phyloP scores from a whole-genome alignment of 1,140 invertebrate species.

The Phymastichus coffea region DNA sequence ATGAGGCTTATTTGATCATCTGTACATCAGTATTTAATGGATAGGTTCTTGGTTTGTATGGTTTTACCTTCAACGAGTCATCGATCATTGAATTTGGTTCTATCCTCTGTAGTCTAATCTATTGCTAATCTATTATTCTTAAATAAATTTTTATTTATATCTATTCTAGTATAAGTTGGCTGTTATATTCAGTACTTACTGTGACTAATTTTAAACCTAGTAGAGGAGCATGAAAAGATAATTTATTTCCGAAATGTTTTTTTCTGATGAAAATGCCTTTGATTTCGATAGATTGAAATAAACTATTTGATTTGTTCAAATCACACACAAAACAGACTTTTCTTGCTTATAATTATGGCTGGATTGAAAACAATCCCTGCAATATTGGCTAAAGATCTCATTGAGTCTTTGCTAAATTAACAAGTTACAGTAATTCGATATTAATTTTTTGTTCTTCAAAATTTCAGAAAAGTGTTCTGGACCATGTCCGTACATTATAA shows the following conservation, averaged over 20 bases:
- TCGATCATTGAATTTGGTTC: too few relatives aligned
- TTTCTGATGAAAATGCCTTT: constrained; percentile 20
- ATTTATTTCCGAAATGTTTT: not conserved
- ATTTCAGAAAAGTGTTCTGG: constrained; percentile 33
- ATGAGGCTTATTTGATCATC: too few relatives aligned
- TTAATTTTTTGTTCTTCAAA: constrained; percentile 21
- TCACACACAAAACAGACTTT: not conserved
- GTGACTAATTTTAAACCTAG: not conserved
- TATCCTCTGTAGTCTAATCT: too few relatives aligned
- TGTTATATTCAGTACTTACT: too few relatives aligned
- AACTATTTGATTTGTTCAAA: not conserved
- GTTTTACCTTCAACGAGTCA: too few relatives aligned
- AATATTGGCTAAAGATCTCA: not conserved
- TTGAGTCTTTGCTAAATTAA: not conserved
- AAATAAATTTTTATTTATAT: too few relatives aligned
- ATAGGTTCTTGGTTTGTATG: too few relatives aligned
- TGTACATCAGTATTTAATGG: too few relatives aligned
- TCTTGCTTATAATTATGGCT: not conserved
- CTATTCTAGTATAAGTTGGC: too few relatives aligned
- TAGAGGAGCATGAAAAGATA: not conserved
- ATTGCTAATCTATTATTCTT: too few relatives aligned
- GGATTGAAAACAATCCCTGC: not conserved
- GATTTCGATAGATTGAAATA: not conserved
- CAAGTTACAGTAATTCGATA: too few relatives aligned
- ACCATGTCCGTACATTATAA: constrained; percentile 96